A percentile compares a stretch with the other conserved stretches of the same genome.
Conservation (phyloP, 2,888 invertebrate species). For the Stenolophus ochropezus region DNA sequence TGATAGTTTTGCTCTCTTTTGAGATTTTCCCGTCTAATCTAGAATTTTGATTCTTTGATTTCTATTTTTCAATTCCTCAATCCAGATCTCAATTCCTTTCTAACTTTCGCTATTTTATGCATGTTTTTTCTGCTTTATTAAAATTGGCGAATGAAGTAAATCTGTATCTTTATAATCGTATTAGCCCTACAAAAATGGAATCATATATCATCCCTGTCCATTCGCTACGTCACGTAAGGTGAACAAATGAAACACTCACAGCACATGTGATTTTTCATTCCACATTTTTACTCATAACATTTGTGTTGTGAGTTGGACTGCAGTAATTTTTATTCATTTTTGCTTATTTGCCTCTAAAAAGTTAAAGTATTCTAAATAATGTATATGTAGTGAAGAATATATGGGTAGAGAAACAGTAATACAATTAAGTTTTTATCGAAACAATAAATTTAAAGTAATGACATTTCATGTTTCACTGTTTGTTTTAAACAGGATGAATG, state of each 20-base stretch:
- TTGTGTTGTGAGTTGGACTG: neutral
- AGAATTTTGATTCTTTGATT: no score
- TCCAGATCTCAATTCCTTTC: no score
- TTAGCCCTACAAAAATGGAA: neutral
- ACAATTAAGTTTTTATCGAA: constrained; percentile 6
- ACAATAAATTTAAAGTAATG: neutral
- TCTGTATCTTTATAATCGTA: no score
- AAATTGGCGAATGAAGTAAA: no score
- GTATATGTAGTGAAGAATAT: neutral
- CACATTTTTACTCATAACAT: constrained; percentile 1
- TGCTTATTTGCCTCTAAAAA: neutral
- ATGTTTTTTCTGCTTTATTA: no score
- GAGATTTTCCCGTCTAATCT: no score
- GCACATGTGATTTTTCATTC: constrained; percentile 10
- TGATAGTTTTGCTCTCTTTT: no score
- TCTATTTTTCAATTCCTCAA: no score
- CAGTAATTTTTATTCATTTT: constrained; percentile 16
- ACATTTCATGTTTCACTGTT: neutral
- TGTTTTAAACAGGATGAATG: constrained; percentile 1
- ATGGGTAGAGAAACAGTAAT: neutral
- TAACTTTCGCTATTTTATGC: no score
- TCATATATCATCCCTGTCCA: neutral
- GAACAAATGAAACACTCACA: constrained; percentile 18
- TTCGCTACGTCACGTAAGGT: constrained; percentile 15
- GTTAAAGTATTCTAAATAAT: neutral